A percentile compares a stretch with the other conserved stretches of the same genome.
phyloP scores from a whole-genome alignment of 2,797 vertebrate species.

The Rhabdophis nuchalis region DNA sequence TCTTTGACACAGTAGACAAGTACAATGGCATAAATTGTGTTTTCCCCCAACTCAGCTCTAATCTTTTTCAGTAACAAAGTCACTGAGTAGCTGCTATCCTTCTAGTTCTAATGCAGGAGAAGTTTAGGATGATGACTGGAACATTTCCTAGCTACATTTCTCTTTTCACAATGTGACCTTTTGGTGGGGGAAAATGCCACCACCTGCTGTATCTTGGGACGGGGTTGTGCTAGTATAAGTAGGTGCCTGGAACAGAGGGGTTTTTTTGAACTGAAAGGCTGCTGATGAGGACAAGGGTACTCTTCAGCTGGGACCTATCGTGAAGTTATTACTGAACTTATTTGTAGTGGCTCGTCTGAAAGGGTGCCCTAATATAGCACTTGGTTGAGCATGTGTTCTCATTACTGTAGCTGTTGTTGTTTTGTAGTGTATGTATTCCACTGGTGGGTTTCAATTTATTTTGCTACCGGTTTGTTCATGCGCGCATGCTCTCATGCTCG shows the following conservation, averaged over 20 bases:
- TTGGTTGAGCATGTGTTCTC: not conserved
- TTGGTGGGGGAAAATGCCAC: not conserved
- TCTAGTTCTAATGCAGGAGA: not conserved
- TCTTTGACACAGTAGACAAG: not conserved
- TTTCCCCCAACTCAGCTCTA: not conserved
- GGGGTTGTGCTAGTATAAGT: not conserved
- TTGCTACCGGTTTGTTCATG: no score
- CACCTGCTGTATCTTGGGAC: not conserved
- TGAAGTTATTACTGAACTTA: not conserved
- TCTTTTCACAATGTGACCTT: not conserved
- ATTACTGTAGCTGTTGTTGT: not conserved
- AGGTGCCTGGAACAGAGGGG: not conserved
- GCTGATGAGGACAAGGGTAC: not conserved
- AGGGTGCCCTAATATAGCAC: not conserved
- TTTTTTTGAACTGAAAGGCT: not conserved
- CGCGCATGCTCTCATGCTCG: no score
- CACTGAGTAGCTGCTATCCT: not conserved
- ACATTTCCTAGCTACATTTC: not conserved
- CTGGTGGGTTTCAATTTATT: no score
- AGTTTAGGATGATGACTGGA: not conserved
- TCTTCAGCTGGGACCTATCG: not conserved
- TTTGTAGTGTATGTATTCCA: not conserved
- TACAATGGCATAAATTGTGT: not conserved
- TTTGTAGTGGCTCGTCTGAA: not conserved
- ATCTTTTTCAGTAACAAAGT: not conserved